These are phyloP conservation scores for cattle (Bos taurus) DNA, from an alignment of 2,113 vertebrate genomes.

Conservation along the genomic window ARS-UCD2.0 NC_037357.1:110613001-110613500, in stretches of 20 bases:
- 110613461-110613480: neutral
- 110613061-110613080: neutral
- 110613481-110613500: neutral
- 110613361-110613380: neutral
- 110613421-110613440: neutral
- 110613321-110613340: neutral
- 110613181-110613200: neutral
- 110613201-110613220: neutral
- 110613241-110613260: neutral
- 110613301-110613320: neutral
- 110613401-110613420: neutral
- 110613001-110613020: neutral
- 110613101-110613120: neutral
- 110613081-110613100: neutral
- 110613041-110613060: neutral
- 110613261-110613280: neutral
- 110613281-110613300: neutral
- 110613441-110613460: neutral
- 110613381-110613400: neutral
- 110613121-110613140: neutral
- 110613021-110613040: neutral
- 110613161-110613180: constrained; percentile 4
- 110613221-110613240: neutral
- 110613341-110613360: neutral
- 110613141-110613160: neutral